A percentile compares a stretch with the other conserved stretches of the same genome.
Conservation (phyloP, 2,113 vertebrate genomes). For the Tympanuchus pallidicinctus region DNA sequence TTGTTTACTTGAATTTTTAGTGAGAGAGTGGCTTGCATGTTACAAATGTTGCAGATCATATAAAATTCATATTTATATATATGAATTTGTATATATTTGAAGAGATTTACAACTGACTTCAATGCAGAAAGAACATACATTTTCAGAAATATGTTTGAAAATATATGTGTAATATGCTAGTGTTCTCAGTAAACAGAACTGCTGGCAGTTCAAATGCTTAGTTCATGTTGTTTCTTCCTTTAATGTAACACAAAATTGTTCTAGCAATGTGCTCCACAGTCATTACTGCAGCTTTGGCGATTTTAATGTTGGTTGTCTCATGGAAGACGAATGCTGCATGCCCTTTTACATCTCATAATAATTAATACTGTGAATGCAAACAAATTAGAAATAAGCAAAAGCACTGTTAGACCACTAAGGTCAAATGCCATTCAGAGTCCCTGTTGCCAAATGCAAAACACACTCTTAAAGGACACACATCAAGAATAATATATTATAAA, state of each 20-base stretch:
- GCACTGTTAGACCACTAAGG: not conserved
- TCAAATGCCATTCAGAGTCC: not conserved
- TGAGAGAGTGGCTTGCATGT: not conserved
- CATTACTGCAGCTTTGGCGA: not conserved
- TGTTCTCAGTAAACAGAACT: not conserved
- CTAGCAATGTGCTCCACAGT: not conserved
- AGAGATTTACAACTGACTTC: not conserved
- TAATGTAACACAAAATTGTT: not conserved
- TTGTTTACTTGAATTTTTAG: not conserved
- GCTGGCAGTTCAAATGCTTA: not conserved
- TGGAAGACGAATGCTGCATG: not conserved
- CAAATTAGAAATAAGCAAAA: not conserved
- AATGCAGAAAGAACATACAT: fast-evolving
- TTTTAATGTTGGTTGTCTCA: not conserved
- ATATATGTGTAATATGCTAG: not conserved
- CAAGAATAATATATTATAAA: constrained; percentile 10
- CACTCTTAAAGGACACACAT: not conserved
- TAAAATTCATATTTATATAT: not conserved
- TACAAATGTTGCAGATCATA: not conserved
- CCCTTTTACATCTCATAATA: not conserved
- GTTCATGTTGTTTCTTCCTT: not conserved
- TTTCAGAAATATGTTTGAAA: not conserved
- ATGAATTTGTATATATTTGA: not conserved
- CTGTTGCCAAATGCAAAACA: not conserved
- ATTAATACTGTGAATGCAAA: not conserved